phyloP scores from a whole-genome alignment of 2,113 vertebrate species.

The Paratilapia polleni region DNA sequence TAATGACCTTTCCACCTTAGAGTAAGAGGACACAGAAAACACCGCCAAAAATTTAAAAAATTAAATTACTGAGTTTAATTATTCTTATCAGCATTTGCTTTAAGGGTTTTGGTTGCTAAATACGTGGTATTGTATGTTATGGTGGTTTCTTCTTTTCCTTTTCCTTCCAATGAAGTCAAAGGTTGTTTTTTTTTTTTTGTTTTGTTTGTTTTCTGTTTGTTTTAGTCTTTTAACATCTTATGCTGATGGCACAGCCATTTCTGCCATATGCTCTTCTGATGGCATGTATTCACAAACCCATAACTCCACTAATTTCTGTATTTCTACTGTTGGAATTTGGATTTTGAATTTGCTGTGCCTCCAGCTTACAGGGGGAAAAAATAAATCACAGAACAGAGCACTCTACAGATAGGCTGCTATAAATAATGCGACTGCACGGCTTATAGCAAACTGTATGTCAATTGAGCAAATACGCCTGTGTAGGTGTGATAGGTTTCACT shows the following conservation, averaged over 20 bases:
- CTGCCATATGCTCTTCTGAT: neutral
- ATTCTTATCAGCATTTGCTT: no score
- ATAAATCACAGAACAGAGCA: neutral
- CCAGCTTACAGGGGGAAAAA: neutral
- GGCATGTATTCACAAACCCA: neutral
- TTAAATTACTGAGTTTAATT: no score
- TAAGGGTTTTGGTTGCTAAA: neutral
- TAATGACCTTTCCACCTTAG: no score
- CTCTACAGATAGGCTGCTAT: neutral
- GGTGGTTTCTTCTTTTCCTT: no score
- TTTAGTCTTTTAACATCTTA: neutral
- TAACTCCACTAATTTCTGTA: neutral
- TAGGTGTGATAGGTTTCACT: neutral
- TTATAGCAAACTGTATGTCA: neutral
- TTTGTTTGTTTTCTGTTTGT: neutral
- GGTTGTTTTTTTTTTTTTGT: no score
- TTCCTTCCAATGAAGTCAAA: neutral
- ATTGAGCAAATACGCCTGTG: neutral
- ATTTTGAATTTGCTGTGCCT: neutral
- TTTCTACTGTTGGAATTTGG: neutral
- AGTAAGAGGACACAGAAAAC: no score
- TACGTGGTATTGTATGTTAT: neutral
- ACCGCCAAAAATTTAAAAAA: no score
- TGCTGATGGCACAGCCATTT: neutral
- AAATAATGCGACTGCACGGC: neutral